Evolutionary conservation across 2,888 invertebrate species (phyloP).

Genomic region (Neoscelio sp.): DNA sequence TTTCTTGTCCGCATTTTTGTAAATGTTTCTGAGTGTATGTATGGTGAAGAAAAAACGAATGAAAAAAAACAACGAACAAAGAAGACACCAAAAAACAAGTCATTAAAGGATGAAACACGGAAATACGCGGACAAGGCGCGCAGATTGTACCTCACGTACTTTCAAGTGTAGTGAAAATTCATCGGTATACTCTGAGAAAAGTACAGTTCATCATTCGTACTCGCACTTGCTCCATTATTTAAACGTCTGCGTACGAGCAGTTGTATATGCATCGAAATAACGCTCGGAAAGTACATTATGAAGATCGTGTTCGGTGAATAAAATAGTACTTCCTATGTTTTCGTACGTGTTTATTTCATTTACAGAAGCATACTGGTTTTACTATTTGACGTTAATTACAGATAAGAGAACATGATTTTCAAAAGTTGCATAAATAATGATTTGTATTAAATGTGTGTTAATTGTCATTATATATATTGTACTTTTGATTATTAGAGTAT

Average conservation of each 20-base stretch:
- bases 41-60: not conserved
- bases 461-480: too few species aligned
- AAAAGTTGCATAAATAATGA: too few species aligned
- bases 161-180: constrained; percentile 14
- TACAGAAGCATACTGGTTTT: not conserved
- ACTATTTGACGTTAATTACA: not conserved
- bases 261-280: constrained; percentile 11
- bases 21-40: not conserved
- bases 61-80: not conserved
- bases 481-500: too few species aligned
- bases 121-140: not conserved
- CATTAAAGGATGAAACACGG: constrained; percentile 1
- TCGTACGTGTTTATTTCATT: not conserved
- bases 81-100: not conserved
- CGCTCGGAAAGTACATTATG: constrained; percentile 13
- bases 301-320: constrained; percentile 8
- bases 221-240: constrained; percentile 27
- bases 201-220: constrained; percentile 32
- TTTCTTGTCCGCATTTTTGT: constrained; percentile 6
- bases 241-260: constrained; percentile 12
- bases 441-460: too few species aligned
- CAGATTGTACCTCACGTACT: constrained; percentile 1
- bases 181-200: constrained; percentile 27
- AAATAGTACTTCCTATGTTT: constrained; percentile 3
- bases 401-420: constrained; percentile 4